These are phyloP conservation scores for Glyptemys insculpta DNA, from an alignment of 2,797 vertebrate genomes.

Conservation along the genomic window DNA sequence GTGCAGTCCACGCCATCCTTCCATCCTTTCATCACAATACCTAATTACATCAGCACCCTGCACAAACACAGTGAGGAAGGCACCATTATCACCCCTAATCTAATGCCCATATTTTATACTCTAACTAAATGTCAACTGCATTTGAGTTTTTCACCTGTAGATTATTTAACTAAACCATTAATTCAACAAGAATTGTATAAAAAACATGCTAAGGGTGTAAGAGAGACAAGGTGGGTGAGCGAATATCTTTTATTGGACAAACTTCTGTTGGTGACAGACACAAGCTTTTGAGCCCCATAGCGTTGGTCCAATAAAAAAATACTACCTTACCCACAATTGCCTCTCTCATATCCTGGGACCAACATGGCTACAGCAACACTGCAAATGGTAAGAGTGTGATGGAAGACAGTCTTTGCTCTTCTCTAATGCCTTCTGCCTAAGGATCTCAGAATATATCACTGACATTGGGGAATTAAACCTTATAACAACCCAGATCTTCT, in stretches of 20 bases:
- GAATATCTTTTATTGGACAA: background rate
- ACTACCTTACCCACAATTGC: background rate
- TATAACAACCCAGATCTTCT: constrained; percentile 43
- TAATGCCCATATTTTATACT: background rate
- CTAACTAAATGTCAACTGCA: background rate
- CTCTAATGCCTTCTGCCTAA: fast-evolving
- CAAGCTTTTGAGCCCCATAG: background rate
- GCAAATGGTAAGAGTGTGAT: background rate
- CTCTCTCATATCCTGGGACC: background rate
- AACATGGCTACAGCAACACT: fast-evolving
- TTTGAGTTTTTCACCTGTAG: background rate
- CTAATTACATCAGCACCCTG: background rate
- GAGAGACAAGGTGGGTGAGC: background rate
- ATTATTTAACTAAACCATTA: background rate
- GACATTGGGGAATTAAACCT: constrained; percentile 10
- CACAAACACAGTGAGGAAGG: background rate
- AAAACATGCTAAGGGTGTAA: background rate
- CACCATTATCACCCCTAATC: background rate
- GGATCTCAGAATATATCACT: background rate
- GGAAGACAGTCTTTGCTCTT: background rate
- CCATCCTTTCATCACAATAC: background rate
- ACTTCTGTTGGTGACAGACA: background rate
- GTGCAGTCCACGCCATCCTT: background rate
- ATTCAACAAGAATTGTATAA: background rate
- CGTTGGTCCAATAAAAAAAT: background rate